Conservation (phyloP, 2,797 vertebrate species). For the Carduelis carduelis region DNA sequence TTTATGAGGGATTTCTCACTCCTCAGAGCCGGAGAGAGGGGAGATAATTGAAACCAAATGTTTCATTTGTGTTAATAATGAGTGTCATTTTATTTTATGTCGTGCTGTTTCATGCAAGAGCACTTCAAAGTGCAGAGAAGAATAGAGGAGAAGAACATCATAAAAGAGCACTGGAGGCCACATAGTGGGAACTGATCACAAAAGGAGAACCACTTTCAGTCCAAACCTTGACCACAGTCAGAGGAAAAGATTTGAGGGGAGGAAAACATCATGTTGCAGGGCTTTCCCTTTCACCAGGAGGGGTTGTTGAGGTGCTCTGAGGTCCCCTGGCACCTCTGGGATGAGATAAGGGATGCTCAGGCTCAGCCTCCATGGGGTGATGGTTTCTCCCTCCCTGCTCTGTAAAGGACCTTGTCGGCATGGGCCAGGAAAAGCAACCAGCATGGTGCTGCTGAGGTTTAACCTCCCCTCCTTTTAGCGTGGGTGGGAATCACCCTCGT, state of each 20-base stretch:
- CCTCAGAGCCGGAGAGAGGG: neutral
- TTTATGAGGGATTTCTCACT: conserved; percentile 39
- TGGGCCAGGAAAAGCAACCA: neutral
- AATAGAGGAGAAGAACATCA: conserved; percentile 45
- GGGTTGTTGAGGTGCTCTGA: neutral
- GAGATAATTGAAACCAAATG: conserved; percentile 51
- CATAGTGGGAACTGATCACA: conserved; percentile 2
- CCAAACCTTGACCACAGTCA: neutral
- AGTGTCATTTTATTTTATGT: conserved; percentile 54
- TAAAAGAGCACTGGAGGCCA: conserved; percentile 20
- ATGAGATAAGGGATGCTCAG: neutral
- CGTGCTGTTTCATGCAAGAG: conserved; percentile 25
- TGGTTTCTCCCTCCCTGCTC: neutral
- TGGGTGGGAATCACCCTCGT: neutral
- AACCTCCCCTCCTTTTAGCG: neutral
- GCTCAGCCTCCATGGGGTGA: neutral
- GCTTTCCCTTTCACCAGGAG: neutral
- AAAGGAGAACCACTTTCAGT: neutral
- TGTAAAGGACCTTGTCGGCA: neutral
- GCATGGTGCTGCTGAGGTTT: neutral
- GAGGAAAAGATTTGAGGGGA: neutral
- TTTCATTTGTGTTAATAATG: conserved; percentile 34
- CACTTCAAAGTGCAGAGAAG: conserved; percentile 55
- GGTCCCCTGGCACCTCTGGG: neutral
- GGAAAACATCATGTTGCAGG: neutral